Evolutionary conservation across 2,113 vertebrate genomes (phyloP), one percentile per base, ranked within the genome.

Genomic region (Engystomops pustulosus): DNA sequence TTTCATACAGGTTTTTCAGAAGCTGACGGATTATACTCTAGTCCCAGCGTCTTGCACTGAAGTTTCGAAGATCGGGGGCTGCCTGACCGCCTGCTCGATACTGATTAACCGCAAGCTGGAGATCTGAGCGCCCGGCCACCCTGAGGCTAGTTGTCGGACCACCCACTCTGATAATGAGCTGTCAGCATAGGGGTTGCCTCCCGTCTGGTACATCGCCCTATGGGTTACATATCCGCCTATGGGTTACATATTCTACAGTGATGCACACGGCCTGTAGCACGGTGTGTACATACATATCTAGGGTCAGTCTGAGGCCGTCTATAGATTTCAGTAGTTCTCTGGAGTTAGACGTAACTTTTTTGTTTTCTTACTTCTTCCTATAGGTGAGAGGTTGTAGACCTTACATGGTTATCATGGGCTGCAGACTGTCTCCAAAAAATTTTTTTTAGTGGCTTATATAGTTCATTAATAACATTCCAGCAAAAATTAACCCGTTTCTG

Each of bases 41-140:
- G 93, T 98, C 65, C 96, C 96, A 0, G 95, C 95, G 1, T 94
- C 96, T 86, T 94, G 94, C 92, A 95, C 95, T 2, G 96, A 98
- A 86, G 91, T 95, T 79, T 93, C 93, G 79, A 97, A 96, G 86
- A 92, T 95, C 9, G 95, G 95, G 0, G 95, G 93, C 0, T 91
- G 93, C 14, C 94, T 98, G 69, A 96, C 95, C 60, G 96, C 95
- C 0, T 93, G 96, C 86, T 96, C 96, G 87, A 93, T 98, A 23
- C 94, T 98, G 78, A 92, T 98, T 88, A 97, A 96, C 89, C 95
- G 82, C 45, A 77, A 78, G 82, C 60, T 68, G 62, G 72, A 84
- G 14, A 53, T 78, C 9, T 77, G 23, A 76, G 32, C 38, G 9
- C 17, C 67, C 17, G 55, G 25, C 6, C 23, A 27, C 18, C 38